phyloP scores from a whole-genome alignment of 1,140 invertebrate genomes.

The Drosophila bocki region DNA sequence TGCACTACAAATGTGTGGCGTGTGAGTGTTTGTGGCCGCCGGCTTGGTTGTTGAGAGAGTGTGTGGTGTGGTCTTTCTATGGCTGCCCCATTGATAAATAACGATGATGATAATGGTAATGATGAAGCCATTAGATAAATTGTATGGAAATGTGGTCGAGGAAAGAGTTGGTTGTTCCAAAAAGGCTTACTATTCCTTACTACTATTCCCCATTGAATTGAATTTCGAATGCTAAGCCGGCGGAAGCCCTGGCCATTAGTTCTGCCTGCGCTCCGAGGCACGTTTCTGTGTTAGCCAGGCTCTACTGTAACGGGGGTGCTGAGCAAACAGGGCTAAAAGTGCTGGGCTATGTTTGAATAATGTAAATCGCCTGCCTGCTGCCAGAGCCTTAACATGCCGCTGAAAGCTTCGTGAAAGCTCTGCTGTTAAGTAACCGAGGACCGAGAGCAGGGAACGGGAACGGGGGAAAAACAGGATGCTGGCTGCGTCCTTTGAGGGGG shows the following conservation, averaged over 20 bases:
- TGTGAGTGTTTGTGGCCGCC: constrained; percentile 50
- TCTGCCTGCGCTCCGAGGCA: background rate
- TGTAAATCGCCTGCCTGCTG: constrained; percentile 60
- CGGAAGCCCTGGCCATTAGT: constrained; percentile 16
- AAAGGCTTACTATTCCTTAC: background rate
- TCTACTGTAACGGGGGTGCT: constrained; percentile 23
- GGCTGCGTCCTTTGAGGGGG: constrained; percentile 43
- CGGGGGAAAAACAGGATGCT: background rate
- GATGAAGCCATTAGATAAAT: constrained; percentile 35
- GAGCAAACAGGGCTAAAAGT: constrained; percentile 64
- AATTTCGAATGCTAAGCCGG: constrained; percentile 7
- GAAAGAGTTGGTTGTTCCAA: background rate
- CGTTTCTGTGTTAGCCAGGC: background rate
- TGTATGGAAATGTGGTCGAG: constrained; percentile 12
- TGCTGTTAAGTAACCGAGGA: constrained; percentile 58
- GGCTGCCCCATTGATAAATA: constrained; percentile 65
- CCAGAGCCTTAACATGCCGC: constrained; percentile 63
- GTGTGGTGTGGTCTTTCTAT: constrained; percentile 48
- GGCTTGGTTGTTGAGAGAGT: constrained; percentile 17
- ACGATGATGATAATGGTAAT: constrained; percentile 31
- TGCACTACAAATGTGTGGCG: constrained; percentile 24
- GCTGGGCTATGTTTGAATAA: constrained; percentile 72
- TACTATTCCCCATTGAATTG: background rate
- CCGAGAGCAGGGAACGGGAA: background rate
- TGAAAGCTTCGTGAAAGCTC: constrained; percentile 75